Evolutionary conservation across 2,797 vertebrate genomes (phyloP), one percentile per base, ranked within the genome.

Genomic region (Chaunax sp.): DNA sequence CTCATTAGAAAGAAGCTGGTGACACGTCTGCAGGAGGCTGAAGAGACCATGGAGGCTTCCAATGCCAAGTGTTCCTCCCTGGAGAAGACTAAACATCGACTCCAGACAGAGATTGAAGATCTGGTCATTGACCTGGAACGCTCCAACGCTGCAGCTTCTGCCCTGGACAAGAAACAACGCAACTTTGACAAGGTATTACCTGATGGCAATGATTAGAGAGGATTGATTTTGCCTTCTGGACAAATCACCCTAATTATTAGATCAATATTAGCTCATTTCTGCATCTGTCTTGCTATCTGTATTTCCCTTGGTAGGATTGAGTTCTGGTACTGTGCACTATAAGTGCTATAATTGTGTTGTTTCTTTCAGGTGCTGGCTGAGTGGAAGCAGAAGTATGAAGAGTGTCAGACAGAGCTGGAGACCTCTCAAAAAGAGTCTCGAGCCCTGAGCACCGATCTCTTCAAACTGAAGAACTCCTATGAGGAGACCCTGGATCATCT

Each of bases 91-190:
- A 98, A 98, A 87, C 95, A 98, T 53, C 92, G 96, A 1, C 94
- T 98, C 69, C 96, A 98, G 91, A 95, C 95, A 0, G 97, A 98
- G 92, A 96, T 97, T 0, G 97, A 98, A 83, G 96, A 98, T 37
- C 90, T 97, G 43, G 91, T 94, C 0, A 90, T 98, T 52, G 97
- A 97, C 65, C 84, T 98, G 88, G 96, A 98, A 64, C 93, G 96
- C 0, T 87, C 96, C 9, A 97, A 95, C 56, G 91, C 96, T 0
- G 95, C 95, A 0, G 95, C 95, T 0, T 87, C 95, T 0, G 94
- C 92, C 0, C 90, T 98, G 64, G 96, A 98, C 90, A 98, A 96
- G 89, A 98, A 97, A 73, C 96, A 98, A 77, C 93, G 95, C 33
- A 96, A 96, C 90, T 93, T 98, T 30, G 96, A 98, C 87, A 93